Evolutionary conservation across 2,797 vertebrate species (phyloP), one percentile per base, ranked within the genome.

Genomic region (Alectoris magna): DNA sequence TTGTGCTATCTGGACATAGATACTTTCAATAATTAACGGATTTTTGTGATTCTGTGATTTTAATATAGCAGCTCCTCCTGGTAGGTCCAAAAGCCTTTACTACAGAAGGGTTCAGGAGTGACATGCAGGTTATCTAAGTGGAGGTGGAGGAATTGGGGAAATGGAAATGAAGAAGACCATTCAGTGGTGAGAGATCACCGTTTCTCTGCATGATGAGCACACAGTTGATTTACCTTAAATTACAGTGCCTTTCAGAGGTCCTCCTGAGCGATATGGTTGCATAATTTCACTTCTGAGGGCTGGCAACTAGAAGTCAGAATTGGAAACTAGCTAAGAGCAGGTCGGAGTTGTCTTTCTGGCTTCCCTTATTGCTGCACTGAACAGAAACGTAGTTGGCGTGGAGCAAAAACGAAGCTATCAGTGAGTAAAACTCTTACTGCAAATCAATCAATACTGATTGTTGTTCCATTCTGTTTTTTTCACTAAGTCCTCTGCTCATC

Each of bases 21-120:
- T 83, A 66, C 51, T 88, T 95, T 75, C 55, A 81, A 17, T 76
- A 91, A 74, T 87, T 43, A 78, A 62, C 24, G 75, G 24, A 23
- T 69, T 48, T 48, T 23, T 48, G 46, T 24, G 46, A 48, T 48
- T 23, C 46, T 48, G 22, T 48, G 46, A 48, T 48, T 70, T 18
- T 71, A 41, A 78, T 31, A 4, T 60, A 78, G 14, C 69, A 66
- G 79, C 64, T 90, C 43, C 70, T 90, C n/a, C 38, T 88, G 24
- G 6, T 86, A 48, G 34, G 13, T 36, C 22, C 34, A 71, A 22
- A 51, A 53, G 34, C 59, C 31, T 16, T 51, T 36, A 9, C 8
- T n/a, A 19, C 34, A 55, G 55, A 60, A 46, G 48, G 67, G 77
- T 81, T 86, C 68, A 41, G 58, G 41, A 49, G 27, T 84, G 31